These are phyloP conservation scores for Strigamia crassipes DNA, from an alignment of 2,888 invertebrate species.

Conservation along the genomic window DNA sequence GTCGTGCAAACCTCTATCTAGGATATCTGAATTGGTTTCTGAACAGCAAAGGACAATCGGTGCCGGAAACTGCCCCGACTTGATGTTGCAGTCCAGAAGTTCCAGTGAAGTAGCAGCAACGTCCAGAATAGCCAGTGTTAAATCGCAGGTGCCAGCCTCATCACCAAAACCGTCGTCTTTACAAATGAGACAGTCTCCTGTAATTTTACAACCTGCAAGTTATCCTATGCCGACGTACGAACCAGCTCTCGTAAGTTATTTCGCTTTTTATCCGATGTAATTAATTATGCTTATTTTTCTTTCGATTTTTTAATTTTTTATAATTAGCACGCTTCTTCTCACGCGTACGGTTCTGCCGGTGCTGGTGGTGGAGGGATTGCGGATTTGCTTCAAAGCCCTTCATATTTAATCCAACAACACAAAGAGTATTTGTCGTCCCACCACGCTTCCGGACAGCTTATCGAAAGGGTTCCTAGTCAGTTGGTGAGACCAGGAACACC, in stretches of 20 bases:
- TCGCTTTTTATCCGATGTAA: background rate
- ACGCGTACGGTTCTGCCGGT: conserved; percentile 49
- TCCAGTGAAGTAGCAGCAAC: background rate
- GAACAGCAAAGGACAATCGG: conserved; percentile 38
- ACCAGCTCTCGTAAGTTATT: conserved; percentile 46
- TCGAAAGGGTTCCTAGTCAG: conserved; percentile 49
- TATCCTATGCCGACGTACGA: conserved; percentile 50
- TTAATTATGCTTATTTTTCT: background rate
- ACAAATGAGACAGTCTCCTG: conserved; percentile 48
- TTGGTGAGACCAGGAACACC: conserved; percentile 52
- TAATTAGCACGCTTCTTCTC: conserved; percentile 41
- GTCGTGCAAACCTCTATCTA: background rate
- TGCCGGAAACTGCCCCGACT: conserved; percentile 38
- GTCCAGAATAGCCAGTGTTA: conserved; percentile 3
- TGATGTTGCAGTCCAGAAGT: conserved; percentile 39
- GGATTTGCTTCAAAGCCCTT: conserved; percentile 53
- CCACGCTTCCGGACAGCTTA: conserved; percentile 43
- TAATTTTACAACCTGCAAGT: conserved; percentile 48
- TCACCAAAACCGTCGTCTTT: conserved; percentile 44
- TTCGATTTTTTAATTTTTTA: background rate
- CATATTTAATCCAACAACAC: conserved; percentile 52
- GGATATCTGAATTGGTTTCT: conserved; percentile 1
- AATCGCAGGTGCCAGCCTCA: conserved; percentile 38
- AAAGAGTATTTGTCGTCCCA: conserved; percentile 52
- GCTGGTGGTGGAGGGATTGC: conserved; percentile 53